A percentile compares a stretch with the other conserved stretches of the same genome.
Conservation (phyloP, 2,888 invertebrate species). For the Drosophila pseudotalamancana region DNA sequence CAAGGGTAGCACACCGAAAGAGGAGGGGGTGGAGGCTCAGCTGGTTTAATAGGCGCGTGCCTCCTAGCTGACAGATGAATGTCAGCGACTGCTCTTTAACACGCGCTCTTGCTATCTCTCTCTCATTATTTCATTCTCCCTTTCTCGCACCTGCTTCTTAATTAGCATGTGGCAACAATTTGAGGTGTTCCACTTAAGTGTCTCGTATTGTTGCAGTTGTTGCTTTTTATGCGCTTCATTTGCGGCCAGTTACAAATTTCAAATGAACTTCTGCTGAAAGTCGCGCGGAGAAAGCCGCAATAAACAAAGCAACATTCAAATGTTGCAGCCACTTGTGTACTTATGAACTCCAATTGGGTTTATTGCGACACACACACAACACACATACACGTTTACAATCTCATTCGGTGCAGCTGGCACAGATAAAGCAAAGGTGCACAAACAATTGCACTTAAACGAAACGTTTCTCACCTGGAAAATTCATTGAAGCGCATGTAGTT, state of each 20-base stretch:
- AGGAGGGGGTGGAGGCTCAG: neutral
- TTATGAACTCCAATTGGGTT: slow-evolving; percentile 59
- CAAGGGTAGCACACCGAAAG: neutral
- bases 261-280: slow-evolving; percentile 56
- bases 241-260: slow-evolving; percentile 49
- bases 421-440: slow-evolving; percentile 34
- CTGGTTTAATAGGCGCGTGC: slow-evolving; percentile 26
- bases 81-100: slow-evolving; percentile 28
- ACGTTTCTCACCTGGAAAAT: slow-evolving; percentile 37
- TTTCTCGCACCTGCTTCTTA: slow-evolving; percentile 41
- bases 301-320: slow-evolving; percentile 45
- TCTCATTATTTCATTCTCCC: neutral
- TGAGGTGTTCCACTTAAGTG: slow-evolving; percentile 52
- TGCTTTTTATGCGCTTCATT: slow-evolving; percentile 45
- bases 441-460: slow-evolving; percentile 27
- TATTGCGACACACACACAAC: slow-evolving; percentile 55
- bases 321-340: slow-evolving; percentile 35
- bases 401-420: slow-evolving; percentile 54
- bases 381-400: slow-evolving; percentile 14
- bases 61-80: slow-evolving; percentile 42
- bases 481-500: neutral
- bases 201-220: slow-evolving; percentile 1
- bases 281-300: slow-evolving; percentile 46
- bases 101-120: slow-evolving; percentile 2
- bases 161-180: slow-evolving; percentile 49